Percentiles rank a stretch among this genome's conserved stretches.
Evolutionary conservation across 1,140 invertebrate genomes (phyloP).

Genomic region (Pseudomyrmex dendroicus): DNA sequence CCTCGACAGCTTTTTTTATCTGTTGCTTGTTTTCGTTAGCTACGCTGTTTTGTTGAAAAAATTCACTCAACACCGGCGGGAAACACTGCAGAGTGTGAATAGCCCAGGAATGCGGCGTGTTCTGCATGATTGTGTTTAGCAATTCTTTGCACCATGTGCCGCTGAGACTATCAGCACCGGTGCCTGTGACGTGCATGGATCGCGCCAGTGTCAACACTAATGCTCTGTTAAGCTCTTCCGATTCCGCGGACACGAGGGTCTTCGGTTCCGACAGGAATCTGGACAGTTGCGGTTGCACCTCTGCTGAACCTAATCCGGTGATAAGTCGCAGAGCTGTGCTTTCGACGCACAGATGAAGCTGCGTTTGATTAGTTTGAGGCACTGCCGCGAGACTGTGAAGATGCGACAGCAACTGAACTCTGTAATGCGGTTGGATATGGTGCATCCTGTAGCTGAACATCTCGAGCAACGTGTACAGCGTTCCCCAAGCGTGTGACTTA

Average conservation of each 20-base stretch:
- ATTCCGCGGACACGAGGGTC: conserved; percentile 95
- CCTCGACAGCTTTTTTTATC: conserved; percentile 96
- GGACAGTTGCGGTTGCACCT: conserved; percentile 96
- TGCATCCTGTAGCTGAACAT: conserved; percentile 99
- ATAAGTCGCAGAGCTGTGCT: conserved; percentile 96
- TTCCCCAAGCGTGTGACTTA: conserved; percentile 97
- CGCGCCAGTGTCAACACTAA: conserved; percentile 96
- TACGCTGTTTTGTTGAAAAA: conserved; percentile 93
- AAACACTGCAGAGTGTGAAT: conserved; percentile 96
- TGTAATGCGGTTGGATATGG: conserved; percentile 97
- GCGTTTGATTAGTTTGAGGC: conserved; percentile 97
- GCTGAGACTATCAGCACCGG: conserved; percentile 87
- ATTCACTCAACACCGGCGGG: conserved; percentile 94
- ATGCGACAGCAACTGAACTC: conserved; percentile 95
- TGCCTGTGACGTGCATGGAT: conserved; percentile 95
- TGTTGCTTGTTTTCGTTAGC: conserved; percentile 95
- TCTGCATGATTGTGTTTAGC: conserved; percentile 95
- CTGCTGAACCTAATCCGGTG: conserved; percentile 95
- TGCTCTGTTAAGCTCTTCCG: conserved; percentile 96
- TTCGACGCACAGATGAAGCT: conserved; percentile 97
- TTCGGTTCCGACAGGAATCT: conserved; percentile 95
- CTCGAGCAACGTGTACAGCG: conserved; percentile 96
- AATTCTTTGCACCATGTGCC: conserved; percentile 96
- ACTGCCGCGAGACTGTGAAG: conserved; percentile 95
- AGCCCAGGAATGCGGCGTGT: conserved; percentile 97